Percentiles rank a stretch among this genome's conserved stretches.
These are phyloP conservation scores for Uloborus plumipes DNA, from an alignment of 2,888 invertebrate genomes.

Conservation along the genomic window DNA sequence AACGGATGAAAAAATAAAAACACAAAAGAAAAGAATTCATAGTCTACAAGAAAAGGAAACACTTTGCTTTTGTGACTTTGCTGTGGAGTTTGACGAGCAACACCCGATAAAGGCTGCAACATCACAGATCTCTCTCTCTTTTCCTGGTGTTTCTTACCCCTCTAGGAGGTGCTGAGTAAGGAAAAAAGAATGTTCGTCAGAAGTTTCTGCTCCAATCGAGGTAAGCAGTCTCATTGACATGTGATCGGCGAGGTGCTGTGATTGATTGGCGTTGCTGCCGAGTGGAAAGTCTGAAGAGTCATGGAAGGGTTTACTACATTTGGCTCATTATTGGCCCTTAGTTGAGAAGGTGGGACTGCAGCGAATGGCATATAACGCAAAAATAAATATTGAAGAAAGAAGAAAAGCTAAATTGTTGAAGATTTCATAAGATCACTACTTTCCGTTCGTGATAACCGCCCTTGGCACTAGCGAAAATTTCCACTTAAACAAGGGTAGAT, in stretches of 20 bases:
- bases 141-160: conserved; percentile 2
- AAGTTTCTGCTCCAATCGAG: conserved; percentile 47
- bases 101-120: conserved; percentile 40
- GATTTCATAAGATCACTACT: too few species aligned
- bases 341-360: background rate
- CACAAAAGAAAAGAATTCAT: background rate
- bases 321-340: conserved; percentile 4
- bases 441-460: too few species aligned
- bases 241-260: conserved; percentile 36
- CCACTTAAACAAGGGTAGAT: too few species aligned
- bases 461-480: too few species aligned
- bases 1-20: conserved; percentile 8
- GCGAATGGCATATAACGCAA: too few species aligned
- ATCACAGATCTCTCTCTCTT: conserved; percentile 23
- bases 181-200: conserved; percentile 28
- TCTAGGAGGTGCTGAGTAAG: conserved; percentile 28
- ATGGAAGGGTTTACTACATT: background rate
- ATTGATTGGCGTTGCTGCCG: conserved; percentile 35
- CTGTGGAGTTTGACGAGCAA: conserved; percentile 34
- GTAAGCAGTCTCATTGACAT: conserved; percentile 43
- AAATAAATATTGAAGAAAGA: too few species aligned
- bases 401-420: too few species aligned
- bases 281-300: too few species aligned
- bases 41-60: conserved; percentile 4
- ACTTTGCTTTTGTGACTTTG: conserved; percentile 30